Percentiles rank a stretch among this genome's conserved stretches.
These are phyloP conservation scores for Micronisus gabar DNA, from an alignment of 2,113 vertebrate species.

Conservation along the genomic window DNA sequence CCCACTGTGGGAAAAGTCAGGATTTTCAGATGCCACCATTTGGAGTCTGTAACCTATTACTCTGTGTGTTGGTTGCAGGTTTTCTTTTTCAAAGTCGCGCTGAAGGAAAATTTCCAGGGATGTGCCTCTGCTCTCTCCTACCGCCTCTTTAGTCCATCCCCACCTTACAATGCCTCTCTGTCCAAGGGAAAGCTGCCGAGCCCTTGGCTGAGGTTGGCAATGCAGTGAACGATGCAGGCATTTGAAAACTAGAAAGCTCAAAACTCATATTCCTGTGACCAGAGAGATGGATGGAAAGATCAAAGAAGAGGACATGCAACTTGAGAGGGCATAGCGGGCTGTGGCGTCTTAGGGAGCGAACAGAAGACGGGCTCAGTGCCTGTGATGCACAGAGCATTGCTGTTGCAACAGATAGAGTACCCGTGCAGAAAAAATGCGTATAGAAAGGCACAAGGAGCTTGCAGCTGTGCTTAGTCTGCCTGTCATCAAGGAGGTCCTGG, in stretches of 20 bases:
- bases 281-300: not conserved
- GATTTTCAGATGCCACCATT: not conserved
- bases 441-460: not conserved
- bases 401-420: not conserved
- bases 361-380: not conserved
- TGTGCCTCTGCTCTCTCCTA: not conserved
- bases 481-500: not conserved
- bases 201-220: not conserved
- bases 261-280: not conserved
- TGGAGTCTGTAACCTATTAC: not conserved
- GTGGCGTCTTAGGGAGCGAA: rapidly evolving
- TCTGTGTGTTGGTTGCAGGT: not conserved
- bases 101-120: not conserved
- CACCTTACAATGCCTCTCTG: not conserved
- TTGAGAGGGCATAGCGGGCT: not conserved
- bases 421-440: not conserved
- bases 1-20: not conserved
- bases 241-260: not conserved
- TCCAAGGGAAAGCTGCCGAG: not conserved
- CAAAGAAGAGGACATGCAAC: not conserved
- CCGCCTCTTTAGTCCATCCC: not conserved
- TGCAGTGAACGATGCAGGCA: not conserved
- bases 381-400: not conserved
- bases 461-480: not conserved
- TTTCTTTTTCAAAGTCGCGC: not conserved